These are phyloP conservation scores for Oostethus manadensis DNA, from an alignment of 2,113 vertebrate genomes.

Conservation along the genomic window DNA sequence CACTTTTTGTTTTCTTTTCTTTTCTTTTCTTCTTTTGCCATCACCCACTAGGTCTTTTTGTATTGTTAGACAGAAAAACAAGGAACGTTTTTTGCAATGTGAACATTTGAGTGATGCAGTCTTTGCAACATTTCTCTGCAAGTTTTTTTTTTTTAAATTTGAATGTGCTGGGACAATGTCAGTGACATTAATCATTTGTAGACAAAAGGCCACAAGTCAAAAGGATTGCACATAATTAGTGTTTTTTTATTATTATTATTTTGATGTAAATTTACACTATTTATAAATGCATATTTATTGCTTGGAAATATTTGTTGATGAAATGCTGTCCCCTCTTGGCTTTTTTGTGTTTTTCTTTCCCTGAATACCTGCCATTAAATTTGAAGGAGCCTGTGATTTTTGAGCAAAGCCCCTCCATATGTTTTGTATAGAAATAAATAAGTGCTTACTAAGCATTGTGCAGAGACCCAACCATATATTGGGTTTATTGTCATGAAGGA, in stretches of 20 bases:
- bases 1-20: constrained; percentile 73
- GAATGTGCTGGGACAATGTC: constrained; percentile 75
- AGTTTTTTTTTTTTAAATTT: constrained; percentile 47
- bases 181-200: constrained; percentile 63
- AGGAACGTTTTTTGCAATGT: constrained; percentile 78
- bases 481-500: constrained; percentile 92
- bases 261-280: constrained; percentile 99
- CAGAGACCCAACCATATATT: constrained; percentile 89
- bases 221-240: constrained; percentile 97
- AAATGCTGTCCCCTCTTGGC: constrained; percentile 84
- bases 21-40: constrained; percentile 77
- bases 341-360: constrained; percentile 90
- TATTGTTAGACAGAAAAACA: background rate
- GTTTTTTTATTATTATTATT: constrained; percentile 83
- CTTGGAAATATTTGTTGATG: constrained; percentile 99
- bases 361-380: constrained; percentile 99
- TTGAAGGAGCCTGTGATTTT: constrained; percentile 96
- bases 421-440: constrained; percentile 98
- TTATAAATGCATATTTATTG: constrained; percentile 99
- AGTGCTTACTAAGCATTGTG: constrained; percentile 95
- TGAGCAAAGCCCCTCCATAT: constrained; percentile 86
- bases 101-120: constrained; percentile 82
- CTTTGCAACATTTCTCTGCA: constrained; percentile 18
- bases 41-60: constrained; percentile 75
- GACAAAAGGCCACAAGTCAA: constrained; percentile 85